Base-by-base conservation (phyloP, 1,140 invertebrate genomes). In the Belonocnema kinseyi region DNA sequence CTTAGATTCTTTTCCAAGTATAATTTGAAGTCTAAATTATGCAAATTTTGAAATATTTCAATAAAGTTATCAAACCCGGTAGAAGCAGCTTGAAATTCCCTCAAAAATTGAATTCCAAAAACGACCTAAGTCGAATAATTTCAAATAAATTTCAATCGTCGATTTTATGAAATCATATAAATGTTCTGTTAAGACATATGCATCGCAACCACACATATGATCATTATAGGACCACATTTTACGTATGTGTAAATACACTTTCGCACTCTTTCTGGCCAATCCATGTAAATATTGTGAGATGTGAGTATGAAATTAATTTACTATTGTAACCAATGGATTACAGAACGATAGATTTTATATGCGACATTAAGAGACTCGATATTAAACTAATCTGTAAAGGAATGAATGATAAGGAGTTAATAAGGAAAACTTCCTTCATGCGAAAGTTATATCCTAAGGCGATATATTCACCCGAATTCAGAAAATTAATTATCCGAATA, bases 131-230 rank as follows among this genome's bases (percentile, higher is more conserved):
- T 46, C 40, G 40, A 1, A 46, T 46, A 46, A 46, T 46, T 46
- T 46, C 7, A 11, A 46, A 46, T 46, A 46, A 46, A 46, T 46
- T 46, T 46, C 10, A 46, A 10, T 11, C 7, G 40, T 46, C 40
- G 40, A 46, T 46, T 46, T 46, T 46, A 10, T 46, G 40, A 46
- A 46, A 46, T 46, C 0, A 46, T 1, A 46, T 33, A 46, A 5
- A 46, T 46, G 10, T 46, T 46, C 40, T 46, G 40, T 0, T 46
- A 80, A 58, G 54, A 79, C 58, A 80, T 80, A 80, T 85, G 85
- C 73, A 86, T 78, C 40, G 83, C 84, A 88, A 88, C 86, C 85
- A 88, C 83, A 88, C 83, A 87, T 88, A 88, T 87, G 82, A 88
- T 86, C 86, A 76, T 82, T 83, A 86, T 85, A 88, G 85, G 85